Evolutionary conservation across 2,888 invertebrate genomes (phyloP), one percentile per base, ranked within the genome.

Genomic region (Pasiphila rectangulata): DNA sequence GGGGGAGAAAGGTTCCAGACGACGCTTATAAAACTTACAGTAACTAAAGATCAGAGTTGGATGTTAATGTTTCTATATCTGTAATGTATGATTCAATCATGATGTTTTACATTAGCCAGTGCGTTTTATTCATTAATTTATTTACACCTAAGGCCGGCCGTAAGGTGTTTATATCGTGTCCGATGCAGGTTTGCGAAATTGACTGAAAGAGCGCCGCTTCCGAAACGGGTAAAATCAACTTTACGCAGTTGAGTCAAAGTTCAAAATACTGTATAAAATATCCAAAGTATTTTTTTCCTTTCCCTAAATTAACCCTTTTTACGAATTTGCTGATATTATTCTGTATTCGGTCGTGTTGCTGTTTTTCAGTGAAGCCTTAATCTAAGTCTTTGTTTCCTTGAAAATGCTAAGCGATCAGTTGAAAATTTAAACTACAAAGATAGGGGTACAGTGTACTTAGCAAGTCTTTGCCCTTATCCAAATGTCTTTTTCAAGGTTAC

Each of bases 171-270:
- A 25, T 47, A 32, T 51, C 46, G 59, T 64, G 82, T 83, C 83
- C 83, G 83, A 81, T 81, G 83, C 83, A 80, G 83, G 75, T 72
- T 73, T 76, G 61, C 56, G 53, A 48, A 16, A 9, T 10, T n/a
- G n/a, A n/a, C 16, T 4, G 5, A 32, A 19, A 32, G 7, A 1
- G 27, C 27, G 27, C 13, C 3, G 27, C 27, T 27, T 27, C 27
- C 13, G 27, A 27, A 27, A 27, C n/a, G n/a, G n/a, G n/a, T n/a
- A n/a, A n/a, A n/a, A n/a, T 27, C 6, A 27, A 13, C 13, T 3
- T 1, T n/a, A n/a, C 7, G 1, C 13, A 3, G 6, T 12, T 3
- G 25, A 12, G 25, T 12, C 7, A 27, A 27, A 13, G 13, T 13
- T 27, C 27, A 27, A 13, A 7, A 4, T 27, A 13, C 6, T 27